These are phyloP conservation scores for Adelosebastes latens DNA, from an alignment of 2,797 vertebrate species.

Conservation along the genomic window DNA sequence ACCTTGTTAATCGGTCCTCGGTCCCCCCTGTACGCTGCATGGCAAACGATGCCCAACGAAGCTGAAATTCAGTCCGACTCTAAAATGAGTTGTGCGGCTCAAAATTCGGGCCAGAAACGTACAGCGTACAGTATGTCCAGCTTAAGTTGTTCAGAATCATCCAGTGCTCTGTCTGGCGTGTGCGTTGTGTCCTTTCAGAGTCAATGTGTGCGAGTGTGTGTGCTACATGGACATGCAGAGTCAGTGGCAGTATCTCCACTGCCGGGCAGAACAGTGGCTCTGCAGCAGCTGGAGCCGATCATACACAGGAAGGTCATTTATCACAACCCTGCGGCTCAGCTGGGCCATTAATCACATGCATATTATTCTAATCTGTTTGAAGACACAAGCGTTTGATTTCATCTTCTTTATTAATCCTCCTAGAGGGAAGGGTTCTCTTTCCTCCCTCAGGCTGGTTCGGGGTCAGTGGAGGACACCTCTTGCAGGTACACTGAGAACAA, in stretches of 20 bases:
- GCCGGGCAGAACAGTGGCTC: not conserved
- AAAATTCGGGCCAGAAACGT: too few species aligned
- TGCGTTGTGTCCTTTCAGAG: not conserved
- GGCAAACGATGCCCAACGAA: too few species aligned
- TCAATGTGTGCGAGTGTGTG: not conserved
- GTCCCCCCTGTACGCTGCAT: too few species aligned
- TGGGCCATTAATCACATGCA: slow-evolving; percentile 33
- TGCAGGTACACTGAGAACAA: slow-evolving; percentile 10
- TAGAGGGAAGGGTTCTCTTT: not conserved
- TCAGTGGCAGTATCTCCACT: not conserved
- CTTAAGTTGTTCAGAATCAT: not conserved
- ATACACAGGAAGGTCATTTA: slow-evolving; percentile 25
- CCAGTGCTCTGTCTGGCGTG: not conserved
- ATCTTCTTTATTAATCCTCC: slow-evolving; percentile 26
- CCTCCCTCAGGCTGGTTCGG: not conserved
- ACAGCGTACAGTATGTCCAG: too few species aligned
- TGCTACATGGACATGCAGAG: not conserved
- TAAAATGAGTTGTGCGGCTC: too few species aligned
- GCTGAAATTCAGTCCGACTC: too few species aligned
- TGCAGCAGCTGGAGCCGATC: not conserved
- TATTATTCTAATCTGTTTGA: slow-evolving; percentile 33
- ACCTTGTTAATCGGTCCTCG: too few species aligned
- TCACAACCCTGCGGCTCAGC: slow-evolving; percentile 26
- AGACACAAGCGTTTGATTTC: slow-evolving; percentile 15
- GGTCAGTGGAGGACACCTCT: slow-evolving; percentile 23